A percentile compares a stretch with the other conserved stretches of the same genome.
Evolutionary conservation across 2,113 vertebrate species (phyloP).

Genomic region (Pongo pygmaeus): DNA sequence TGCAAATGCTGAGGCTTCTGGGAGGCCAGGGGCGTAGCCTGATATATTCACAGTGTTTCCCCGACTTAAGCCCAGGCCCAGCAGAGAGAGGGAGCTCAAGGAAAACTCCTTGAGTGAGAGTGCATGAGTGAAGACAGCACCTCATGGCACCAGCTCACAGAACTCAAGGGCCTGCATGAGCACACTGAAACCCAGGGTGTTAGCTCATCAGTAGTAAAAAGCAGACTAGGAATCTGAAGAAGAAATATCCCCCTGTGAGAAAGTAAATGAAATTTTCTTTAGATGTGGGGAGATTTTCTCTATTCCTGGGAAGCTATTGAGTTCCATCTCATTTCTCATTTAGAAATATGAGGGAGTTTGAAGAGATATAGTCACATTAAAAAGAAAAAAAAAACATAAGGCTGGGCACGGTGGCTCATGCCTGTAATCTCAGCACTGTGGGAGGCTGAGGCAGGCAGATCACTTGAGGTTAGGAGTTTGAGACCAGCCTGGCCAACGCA

Average conservation of each 20-base stretch:
- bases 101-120: not conserved
- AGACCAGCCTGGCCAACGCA: no score
- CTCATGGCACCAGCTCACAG: not conserved
- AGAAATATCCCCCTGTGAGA: not conserved
- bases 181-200: not conserved
- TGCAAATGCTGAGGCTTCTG: not conserved
- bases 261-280: not conserved
- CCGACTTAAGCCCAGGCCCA: not conserved
- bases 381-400: not conserved
- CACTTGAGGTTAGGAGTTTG: no score
- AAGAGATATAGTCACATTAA: not conserved
- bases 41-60: not conserved
- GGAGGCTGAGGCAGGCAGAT: no score
- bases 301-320: not conserved
- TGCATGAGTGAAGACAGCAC: rapidly evolving
- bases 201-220: not conserved
- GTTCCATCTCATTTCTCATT: not conserved
- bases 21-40: not conserved
- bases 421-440: no score
- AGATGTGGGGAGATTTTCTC: not conserved
- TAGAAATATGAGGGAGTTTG: not conserved
- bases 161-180: not conserved
- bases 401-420: no score
- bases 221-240: not conserved
- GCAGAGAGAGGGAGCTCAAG: not conserved